Conservation (phyloP, 2,797 vertebrate genomes). For the Myiothlypis coronata region DNA sequence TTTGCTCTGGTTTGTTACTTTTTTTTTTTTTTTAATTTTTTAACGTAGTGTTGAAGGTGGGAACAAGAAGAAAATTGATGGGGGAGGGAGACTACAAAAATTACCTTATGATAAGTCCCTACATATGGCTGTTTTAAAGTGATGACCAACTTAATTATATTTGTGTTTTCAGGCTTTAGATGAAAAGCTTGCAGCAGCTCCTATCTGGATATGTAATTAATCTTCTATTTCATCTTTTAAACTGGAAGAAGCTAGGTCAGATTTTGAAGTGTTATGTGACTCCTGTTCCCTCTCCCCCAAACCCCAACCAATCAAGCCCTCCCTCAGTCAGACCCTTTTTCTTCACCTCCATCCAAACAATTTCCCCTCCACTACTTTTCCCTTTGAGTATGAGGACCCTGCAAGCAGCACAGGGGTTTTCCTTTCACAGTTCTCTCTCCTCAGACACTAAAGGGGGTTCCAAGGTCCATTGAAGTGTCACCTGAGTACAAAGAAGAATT, state of each 20-base stretch:
- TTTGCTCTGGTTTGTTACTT: not conserved
- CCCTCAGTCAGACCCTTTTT: not conserved
- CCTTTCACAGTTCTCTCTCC: not conserved
- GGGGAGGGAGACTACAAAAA: not conserved
- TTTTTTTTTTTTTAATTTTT: not conserved
- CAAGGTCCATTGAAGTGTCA: not conserved
- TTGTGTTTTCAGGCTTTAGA: not conserved
- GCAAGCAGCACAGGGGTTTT: not conserved
- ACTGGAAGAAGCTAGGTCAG: not conserved
- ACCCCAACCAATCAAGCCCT: not conserved
- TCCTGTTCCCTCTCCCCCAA: fast-evolving
- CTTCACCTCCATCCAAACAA: not conserved
- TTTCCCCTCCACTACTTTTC: fast-evolving
- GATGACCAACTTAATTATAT: not conserved
- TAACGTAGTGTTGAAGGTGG: not conserved
- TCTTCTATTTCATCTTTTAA: not conserved
- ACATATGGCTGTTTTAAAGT: not conserved
- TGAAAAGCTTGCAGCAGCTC: not conserved
- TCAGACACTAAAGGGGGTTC: not conserved
- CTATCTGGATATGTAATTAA: not conserved
- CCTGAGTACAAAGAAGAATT: not conserved
- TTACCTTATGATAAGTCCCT: not conserved
- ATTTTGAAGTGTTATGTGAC: not conserved
- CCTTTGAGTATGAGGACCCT: not conserved
- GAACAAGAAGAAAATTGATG: not conserved